phyloP scores from a whole-genome alignment of 2,113 vertebrate species.

The Apus apus region DNA sequence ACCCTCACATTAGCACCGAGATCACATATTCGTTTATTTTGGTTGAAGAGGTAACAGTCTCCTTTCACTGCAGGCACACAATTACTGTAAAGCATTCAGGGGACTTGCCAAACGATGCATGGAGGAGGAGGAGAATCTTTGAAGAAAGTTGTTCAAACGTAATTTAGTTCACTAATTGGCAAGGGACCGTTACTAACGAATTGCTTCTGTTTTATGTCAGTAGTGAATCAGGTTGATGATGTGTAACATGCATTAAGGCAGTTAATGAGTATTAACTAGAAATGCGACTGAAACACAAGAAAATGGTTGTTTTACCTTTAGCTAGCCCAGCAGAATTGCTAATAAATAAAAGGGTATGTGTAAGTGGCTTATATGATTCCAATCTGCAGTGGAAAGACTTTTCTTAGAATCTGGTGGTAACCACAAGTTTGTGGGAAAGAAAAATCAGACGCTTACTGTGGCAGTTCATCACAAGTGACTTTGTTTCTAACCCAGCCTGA shows the following conservation, averaged over 20 bases:
- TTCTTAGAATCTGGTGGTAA: constrained; percentile 65
- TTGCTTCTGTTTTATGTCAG: constrained; percentile 67
- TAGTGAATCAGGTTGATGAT: constrained; percentile 61
- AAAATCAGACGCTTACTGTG: constrained; percentile 34
- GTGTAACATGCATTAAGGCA: constrained; percentile 59
- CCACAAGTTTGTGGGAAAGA: constrained; percentile 40
- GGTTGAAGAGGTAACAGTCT: constrained; percentile 42
- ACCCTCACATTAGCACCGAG: not conserved
- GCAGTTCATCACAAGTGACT: constrained; percentile 24
- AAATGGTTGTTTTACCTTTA: constrained; percentile 27
- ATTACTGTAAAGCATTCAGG: constrained; percentile 59
- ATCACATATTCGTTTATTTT: constrained; percentile 41
- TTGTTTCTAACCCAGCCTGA: constrained; percentile 34
- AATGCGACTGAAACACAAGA: constrained; percentile 47
- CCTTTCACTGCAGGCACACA: constrained; percentile 53
- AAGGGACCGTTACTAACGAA: constrained; percentile 62
- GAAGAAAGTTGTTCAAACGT: constrained; percentile 61
- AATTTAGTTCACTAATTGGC: constrained; percentile 61
- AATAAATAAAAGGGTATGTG: constrained; percentile 51
- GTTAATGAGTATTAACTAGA: constrained; percentile 65
- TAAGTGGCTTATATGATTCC: constrained; percentile 51
- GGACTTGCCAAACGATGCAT: constrained; percentile 50
- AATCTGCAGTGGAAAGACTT: constrained; percentile 63
- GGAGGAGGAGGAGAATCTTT: constrained; percentile 52
- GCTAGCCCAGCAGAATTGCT: constrained; percentile 22